A percentile compares a stretch with the other conserved stretches of the same genome.
Evolutionary conservation across 2,888 invertebrate genomes (phyloP).

Genomic region (Sinopyrophorus schimmeli): DNA sequence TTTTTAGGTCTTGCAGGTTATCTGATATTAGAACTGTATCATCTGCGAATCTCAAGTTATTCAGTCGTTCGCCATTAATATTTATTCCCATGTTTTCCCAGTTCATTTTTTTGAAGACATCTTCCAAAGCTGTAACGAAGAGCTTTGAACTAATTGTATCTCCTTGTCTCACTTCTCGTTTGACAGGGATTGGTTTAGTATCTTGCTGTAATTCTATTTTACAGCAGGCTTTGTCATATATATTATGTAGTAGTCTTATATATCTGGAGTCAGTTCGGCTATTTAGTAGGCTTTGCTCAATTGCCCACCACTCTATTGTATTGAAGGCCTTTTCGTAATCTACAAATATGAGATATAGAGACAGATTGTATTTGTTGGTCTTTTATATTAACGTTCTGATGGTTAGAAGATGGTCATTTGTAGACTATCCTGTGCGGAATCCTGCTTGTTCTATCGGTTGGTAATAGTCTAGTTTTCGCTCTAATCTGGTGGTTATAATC

Average conservation of each 20-base stretch:
- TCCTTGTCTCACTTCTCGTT: slow-evolving; percentile 1
- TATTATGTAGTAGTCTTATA: slow-evolving; percentile 3
- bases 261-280: neutral
- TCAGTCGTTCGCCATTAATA: too few relatives aligned
- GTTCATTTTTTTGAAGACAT: neutral
- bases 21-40: too few relatives aligned
- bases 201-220: slow-evolving; percentile 6
- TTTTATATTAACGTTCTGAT: slow-evolving; percentile 6
- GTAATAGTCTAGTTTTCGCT: neutral
- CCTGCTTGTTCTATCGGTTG: slow-evolving; percentile 9
- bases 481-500: slow-evolving; percentile 3
- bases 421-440: too few relatives aligned
- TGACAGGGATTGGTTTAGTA: slow-evolving; percentile 4
- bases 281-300: slow-evolving; percentile 4
- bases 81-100: slow-evolving; percentile 1
- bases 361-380: slow-evolving; percentile 8
- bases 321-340: slow-evolving; percentile 27
- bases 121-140: neutral
- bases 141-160: too few relatives aligned
- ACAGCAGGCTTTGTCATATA: slow-evolving; percentile 1
- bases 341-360: slow-evolving; percentile 7
- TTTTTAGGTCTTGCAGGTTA: too few relatives aligned
- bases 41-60: too few relatives aligned
- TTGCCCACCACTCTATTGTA: slow-evolving; percentile 8
- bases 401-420: slow-evolving; percentile 3